Percentiles rank a stretch among this genome's conserved stretches.
Conservation (phyloP, 2,797 vertebrate genomes). For the Catharus ustulatus region DNA sequence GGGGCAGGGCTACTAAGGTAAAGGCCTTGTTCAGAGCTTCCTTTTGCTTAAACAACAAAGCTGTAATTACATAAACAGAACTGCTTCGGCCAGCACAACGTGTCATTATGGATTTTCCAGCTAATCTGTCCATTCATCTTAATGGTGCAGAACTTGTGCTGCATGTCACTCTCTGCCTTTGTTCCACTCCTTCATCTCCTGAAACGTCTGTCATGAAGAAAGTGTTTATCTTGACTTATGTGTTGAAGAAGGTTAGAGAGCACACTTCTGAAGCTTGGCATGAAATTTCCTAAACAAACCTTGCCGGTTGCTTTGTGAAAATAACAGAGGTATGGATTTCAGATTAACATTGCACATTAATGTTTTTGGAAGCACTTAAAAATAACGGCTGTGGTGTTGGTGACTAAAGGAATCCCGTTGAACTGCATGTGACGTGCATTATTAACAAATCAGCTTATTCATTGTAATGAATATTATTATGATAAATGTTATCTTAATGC, state of each 20-base stretch:
- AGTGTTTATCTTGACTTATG: conserved; percentile 86
- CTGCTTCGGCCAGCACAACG: conserved; percentile 72
- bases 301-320: conserved; percentile 66
- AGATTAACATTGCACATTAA: conserved; percentile 60
- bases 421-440: background rate
- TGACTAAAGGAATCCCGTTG: background rate
- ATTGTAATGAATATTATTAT: conserved; percentile 32
- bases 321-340: conserved; percentile 70
- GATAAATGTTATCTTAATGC: conserved; percentile 47
- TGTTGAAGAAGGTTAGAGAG: conserved; percentile 79
- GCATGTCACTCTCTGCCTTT: conserved; percentile 83
- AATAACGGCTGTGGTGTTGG: background rate
- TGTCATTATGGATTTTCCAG: conserved; percentile 84
- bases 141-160: conserved; percentile 74
- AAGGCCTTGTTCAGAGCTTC: conserved; percentile 65
- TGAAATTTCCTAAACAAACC: conserved; percentile 91
- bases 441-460: conserved; percentile 29
- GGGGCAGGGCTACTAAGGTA: conserved; percentile 42
- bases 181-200: conserved; percentile 89
- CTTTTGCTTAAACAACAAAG: conserved; percentile 51
- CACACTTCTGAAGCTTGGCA: conserved; percentile 81
- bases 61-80: conserved; percentile 91
- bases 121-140: conserved; percentile 81
- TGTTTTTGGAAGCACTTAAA: conserved; percentile 60
- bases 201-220: conserved; percentile 79